A percentile compares a stretch with the other conserved stretches of the same genome.
phyloP scores from a whole-genome alignment of 2,113 vertebrate genomes.

The Cnemophilus loriae region DNA sequence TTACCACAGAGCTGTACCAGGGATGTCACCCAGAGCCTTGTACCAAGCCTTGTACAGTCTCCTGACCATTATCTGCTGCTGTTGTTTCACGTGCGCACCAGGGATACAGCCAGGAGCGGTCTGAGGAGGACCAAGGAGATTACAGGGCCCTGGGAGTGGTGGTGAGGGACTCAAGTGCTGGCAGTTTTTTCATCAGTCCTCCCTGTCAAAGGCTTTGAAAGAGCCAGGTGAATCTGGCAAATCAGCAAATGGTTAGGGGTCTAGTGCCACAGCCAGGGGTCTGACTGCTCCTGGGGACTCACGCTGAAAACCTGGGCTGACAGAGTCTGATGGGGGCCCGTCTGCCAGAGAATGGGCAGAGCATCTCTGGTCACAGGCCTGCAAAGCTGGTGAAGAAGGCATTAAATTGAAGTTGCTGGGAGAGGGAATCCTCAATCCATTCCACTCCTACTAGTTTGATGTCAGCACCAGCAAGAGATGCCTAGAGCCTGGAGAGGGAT shows the following conservation, averaged over 20 bases:
- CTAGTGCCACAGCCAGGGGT: neutral
- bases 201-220: neutral
- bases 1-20: neutral
- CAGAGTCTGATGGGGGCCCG: neutral
- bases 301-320: neutral
- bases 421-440: neutral
- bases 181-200: neutral
- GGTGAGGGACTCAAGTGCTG: neutral
- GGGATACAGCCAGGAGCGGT: neutral
- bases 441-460: neutral
- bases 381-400: neutral
- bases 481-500: neutral
- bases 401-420: neutral
- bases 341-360: neutral
- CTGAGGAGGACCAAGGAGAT: neutral
- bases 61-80: neutral
- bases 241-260: neutral
- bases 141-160: neutral
- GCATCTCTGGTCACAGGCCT: neutral
- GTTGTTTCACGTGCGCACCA: accelerated
- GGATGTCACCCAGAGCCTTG: neutral
- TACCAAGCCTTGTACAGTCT: accelerated
- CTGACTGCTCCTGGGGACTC: neutral
- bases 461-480: neutral
- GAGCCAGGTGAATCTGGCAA: neutral